Percentiles rank a stretch among this genome's conserved stretches.
Conservation (phyloP, 2,113 vertebrate species). For the Chionomys nivalis region DNA sequence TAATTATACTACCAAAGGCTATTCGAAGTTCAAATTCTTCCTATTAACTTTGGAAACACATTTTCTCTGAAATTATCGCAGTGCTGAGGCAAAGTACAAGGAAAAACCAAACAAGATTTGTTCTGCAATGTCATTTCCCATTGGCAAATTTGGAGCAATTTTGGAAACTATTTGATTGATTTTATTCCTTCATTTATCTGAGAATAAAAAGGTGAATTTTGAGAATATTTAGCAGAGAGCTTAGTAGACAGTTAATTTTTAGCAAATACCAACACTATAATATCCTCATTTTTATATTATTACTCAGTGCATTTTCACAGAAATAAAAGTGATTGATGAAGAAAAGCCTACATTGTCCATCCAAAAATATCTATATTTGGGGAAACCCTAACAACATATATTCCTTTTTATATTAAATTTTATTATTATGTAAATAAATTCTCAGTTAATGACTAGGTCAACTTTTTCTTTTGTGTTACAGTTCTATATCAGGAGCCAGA, state of each 20-base stretch:
- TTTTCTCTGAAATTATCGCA: constrained; percentile 30
- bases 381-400: background rate
- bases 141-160: background rate
- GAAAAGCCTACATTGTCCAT: background rate
- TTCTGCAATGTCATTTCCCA: background rate
- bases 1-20: constrained; percentile 21
- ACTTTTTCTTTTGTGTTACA: constrained; percentile 4
- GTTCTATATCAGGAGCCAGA: background rate
- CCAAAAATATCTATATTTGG: background rate
- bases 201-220: background rate
- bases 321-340: background rate
- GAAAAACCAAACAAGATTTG: background rate
- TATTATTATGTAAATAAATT: background rate
- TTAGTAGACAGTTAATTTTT: constrained; percentile 31
- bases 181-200: background rate
- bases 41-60: background rate
- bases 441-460: background rate
- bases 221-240: background rate
- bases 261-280: background rate
- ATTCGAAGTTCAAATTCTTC: constrained; percentile 25
- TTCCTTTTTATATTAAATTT: background rate
- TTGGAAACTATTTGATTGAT: background rate
- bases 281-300: background rate
- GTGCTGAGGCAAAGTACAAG: constrained; percentile 6
- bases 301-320: background rate